Evolutionary conservation across 2,888 invertebrate species (phyloP), one percentile per base, ranked within the genome.

Genomic region (Temnothorax ravouxi): DNA sequence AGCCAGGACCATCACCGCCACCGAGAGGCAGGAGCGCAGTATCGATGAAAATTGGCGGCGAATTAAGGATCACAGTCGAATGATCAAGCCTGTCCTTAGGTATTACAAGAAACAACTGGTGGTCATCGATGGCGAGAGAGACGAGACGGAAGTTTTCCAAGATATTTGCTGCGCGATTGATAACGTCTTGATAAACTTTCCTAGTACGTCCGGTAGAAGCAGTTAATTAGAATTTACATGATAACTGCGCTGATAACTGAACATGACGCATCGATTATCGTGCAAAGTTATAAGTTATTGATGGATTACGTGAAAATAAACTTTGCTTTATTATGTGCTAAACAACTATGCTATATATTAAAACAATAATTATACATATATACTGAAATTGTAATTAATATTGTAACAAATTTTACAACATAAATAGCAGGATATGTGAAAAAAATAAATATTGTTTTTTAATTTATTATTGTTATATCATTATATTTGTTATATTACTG

Each of bases 21-120:
- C 74, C 0, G 83, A 84, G 9, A 69, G 88, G 8, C 18, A 56
- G 6, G 3, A 54, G 0, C 18, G 34, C 8, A 83, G n/a, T 29
- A 62, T 95, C 0, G 96, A 96, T 84, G 96, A 96, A 92, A 96
- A 96, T 88, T 96, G 95, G 88, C 96, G 95, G 88, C 95, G 96
- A 3, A 95, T 97, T 83, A 94, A 95, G 50, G 96, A 96, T 41
- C 97, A 96, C 93, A 95, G 95, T 91, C 95, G 95, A 81, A 95
- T 95, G 90, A 96, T 96, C 21, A 94, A 95, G 84, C 96, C 96
- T 13, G 96, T 97, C 44, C 94, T 96, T 50, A 95, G 95, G 44
- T 94, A 96, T 91, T 97, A 90, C 54, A 84, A 77, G 5, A 64
- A 89, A 0, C 79, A 81, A 9, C 21, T 92, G 21, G 76, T 87